Base-by-base conservation (phyloP, 2,888 invertebrate genomes). In the Pristionchus arcanus region DNA sequence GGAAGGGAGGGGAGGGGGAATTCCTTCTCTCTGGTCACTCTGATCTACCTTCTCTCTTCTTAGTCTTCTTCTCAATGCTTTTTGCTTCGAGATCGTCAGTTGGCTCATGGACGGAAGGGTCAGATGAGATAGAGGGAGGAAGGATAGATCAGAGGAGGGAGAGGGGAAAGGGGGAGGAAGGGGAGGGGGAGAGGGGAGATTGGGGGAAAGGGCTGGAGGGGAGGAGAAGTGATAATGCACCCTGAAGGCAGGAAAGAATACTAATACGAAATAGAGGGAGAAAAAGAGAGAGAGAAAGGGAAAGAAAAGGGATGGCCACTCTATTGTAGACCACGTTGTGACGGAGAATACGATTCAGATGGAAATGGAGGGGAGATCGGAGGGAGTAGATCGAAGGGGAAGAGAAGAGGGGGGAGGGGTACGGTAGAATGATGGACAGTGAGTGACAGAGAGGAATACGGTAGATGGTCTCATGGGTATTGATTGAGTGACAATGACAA, bases 61-160 rank as follows among this genome's bases (percentile, higher is more conserved):
- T 55, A 59, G 19, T 86, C 37, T 83, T 37, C 37, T 28, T 86
- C 63, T 63, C 63, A 34, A 25, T 59, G 25, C 86, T 86, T 34
- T 55, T 53, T 84, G 28, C 55, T 84, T 84, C 42, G 37, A 25
- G 83, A 85, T 85, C 59, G 85, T 85, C 85, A 85, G 85, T 19
- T 85, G 85, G 31, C 63, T 85, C 59, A 85, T 85, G 85, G 63
- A 81, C 42, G 81, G 34, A 81, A 81, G 81, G 81, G 81, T 81
- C 81, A 81, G 81, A 81, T 49, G 81, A 53, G 81, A 81, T 16
- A 81, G 81, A 49, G 81, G 53, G n/a, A 81, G 49, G 81, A 63
- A 59, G 85, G 42, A 53, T 2, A 85, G 34, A 34, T 42, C 81
- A 81, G 25, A 15, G 53, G 71, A 49, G 81, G 28, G 42, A 11